These are phyloP conservation scores for Villa cingulata DNA, from an alignment of 2,888 invertebrate genomes.

Conservation along the genomic window DNA sequence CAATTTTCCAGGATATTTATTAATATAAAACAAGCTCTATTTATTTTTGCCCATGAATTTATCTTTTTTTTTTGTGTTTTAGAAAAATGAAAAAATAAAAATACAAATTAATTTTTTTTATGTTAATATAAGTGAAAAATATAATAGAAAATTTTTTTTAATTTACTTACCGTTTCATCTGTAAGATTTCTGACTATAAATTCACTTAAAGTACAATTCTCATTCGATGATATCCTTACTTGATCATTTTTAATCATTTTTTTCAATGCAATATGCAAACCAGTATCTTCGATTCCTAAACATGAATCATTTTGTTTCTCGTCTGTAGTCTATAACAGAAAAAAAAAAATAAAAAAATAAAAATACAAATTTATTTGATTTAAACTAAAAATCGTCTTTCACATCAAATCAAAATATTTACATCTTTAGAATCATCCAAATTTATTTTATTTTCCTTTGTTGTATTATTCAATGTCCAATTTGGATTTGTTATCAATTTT, in stretches of 20 bases:
- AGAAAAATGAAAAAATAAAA: conserved; percentile 11
- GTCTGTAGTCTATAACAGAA: conserved; percentile 16
- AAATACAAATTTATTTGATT: conserved; percentile 1
- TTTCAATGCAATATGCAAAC: conserved; percentile 62
- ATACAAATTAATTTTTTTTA: background rate
- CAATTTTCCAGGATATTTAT: conserved; percentile 52
- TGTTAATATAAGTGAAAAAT: background rate
- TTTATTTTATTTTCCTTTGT: conserved; percentile 15
- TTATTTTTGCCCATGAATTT: conserved; percentile 51
- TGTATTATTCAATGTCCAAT: conserved; percentile 40
- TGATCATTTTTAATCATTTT: conserved; percentile 56
- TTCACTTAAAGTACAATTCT: conserved; percentile 45
- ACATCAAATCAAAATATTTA: background rate
- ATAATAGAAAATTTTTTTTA: too few relatives aligned
- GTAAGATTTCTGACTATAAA: conserved; percentile 41
- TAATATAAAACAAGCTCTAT: conserved; percentile 65
- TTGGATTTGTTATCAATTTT: conserved; percentile 34
- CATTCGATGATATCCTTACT: conserved; percentile 30
- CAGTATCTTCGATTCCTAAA: conserved; percentile 55
- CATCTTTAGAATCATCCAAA: conserved; percentile 12
- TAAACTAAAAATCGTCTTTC: background rate
- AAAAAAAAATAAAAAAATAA: too few relatives aligned
- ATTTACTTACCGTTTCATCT: conserved; percentile 42
- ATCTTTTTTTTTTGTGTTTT: too few relatives aligned
- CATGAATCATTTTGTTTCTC: conserved; percentile 28